Evolutionary conservation across 2,113 vertebrate species (phyloP).

Genomic region (Poecile atricapillus): DNA sequence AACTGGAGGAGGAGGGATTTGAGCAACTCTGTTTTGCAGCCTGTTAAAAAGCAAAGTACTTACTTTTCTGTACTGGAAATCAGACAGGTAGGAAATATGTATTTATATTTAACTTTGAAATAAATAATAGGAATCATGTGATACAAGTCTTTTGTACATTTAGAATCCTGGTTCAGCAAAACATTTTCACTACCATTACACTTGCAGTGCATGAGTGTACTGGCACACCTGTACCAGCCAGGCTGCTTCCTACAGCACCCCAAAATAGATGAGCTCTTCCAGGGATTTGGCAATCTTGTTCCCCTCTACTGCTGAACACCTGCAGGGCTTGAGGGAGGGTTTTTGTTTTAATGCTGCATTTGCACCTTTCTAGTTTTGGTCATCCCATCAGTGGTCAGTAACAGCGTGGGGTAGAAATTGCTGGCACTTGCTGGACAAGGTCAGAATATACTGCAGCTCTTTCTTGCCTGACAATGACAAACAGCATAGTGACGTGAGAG

Average conservation of each 20-base stretch:
- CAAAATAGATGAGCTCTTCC: background rate
- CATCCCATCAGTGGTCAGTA: rapidly evolving
- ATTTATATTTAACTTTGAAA: background rate
- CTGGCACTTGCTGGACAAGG: background rate
- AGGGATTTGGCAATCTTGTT: background rate
- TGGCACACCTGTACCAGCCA: rapidly evolving
- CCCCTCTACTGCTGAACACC: background rate
- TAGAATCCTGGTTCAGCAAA: background rate
- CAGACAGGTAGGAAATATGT: background rate
- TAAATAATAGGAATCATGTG: background rate
- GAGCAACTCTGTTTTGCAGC: background rate
- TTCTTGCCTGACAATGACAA: background rate
- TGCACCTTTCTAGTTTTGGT: background rate
- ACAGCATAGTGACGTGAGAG: background rate
- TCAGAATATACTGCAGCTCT: background rate
- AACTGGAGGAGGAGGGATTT: background rate
- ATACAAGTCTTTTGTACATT: background rate
- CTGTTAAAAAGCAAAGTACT: background rate
- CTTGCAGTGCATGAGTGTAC: background rate
- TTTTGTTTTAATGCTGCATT: background rate
- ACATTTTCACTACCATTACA: background rate
- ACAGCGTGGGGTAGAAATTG: rapidly evolving
- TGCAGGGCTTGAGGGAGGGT: background rate
- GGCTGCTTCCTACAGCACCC: background rate
- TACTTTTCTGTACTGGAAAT: background rate